These are phyloP conservation scores for Hirundo rustica DNA, from an alignment of 2,797 vertebrate species.

Conservation along the genomic window DNA sequence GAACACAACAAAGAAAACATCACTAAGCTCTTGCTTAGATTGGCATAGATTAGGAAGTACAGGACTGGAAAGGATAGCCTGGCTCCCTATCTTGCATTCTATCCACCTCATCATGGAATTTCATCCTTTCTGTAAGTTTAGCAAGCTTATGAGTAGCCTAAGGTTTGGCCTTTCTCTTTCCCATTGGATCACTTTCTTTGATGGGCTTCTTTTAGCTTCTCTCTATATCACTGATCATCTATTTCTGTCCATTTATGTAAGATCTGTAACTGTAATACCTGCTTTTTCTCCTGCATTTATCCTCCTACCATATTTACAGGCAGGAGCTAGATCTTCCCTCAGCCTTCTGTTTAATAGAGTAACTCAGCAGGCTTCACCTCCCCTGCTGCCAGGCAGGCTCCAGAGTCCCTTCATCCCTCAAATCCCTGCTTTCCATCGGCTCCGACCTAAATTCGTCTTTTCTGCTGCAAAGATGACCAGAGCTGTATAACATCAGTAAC, in stretches of 20 bases:
- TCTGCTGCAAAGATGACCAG: background rate
- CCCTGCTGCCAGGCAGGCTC: background rate
- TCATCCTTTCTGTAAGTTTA: background rate
- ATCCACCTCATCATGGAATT: background rate
- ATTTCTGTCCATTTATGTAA: background rate
- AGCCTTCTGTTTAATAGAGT: background rate
- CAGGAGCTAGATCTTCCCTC: background rate
- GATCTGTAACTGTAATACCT: background rate
- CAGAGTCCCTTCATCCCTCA: background rate
- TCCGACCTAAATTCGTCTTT: background rate
- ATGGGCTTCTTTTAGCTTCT: background rate
- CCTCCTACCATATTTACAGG: background rate
- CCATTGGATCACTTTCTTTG: background rate
- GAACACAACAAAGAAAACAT: background rate
- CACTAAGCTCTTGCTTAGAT: background rate
- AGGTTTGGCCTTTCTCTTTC: background rate
- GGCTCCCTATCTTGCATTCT: background rate
- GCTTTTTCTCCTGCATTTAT: background rate
- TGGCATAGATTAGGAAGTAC: background rate
- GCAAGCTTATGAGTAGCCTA: background rate
- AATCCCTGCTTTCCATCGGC: background rate
- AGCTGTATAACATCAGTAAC: background rate
- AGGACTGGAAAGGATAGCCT: background rate
- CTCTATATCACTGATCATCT: background rate
- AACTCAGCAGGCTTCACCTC: background rate